These are phyloP conservation scores for Cyprinodon variegatus DNA, from an alignment of 2,113 vertebrate genomes.

Conservation along the genomic window DNA sequence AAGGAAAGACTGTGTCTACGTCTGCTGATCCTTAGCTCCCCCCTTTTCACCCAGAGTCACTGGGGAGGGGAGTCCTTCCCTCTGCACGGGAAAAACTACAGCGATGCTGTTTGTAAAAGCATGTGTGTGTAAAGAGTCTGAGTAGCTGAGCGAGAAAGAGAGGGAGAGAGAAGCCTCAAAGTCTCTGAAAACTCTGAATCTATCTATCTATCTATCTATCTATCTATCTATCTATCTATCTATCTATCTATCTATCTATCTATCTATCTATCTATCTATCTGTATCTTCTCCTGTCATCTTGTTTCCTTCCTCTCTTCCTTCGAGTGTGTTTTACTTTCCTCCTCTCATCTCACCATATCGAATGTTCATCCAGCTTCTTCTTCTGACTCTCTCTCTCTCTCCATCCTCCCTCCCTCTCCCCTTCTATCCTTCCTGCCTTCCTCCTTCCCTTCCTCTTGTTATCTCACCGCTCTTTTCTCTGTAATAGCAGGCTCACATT, in stretches of 20 bases:
- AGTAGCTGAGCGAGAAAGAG: conserved; percentile 9
- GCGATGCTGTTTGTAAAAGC: conserved; percentile 39
- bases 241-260: neutral
- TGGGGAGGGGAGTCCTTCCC: conserved; percentile 31
- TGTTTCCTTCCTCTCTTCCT: conserved; percentile 23
- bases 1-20: conserved; percentile 12
- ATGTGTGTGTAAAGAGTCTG: conserved; percentile 34
- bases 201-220: conserved; percentile 27
- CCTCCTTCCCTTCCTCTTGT: conserved; percentile 19
- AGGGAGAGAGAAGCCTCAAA: conserved; percentile 8
- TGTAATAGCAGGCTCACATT: conserved; percentile 72
- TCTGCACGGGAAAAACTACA: conserved; percentile 28
- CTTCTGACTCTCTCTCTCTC: conserved; percentile 44
- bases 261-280: neutral
- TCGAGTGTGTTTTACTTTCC: conserved; percentile 45
- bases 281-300: neutral
- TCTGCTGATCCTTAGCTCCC: conserved; percentile 30
- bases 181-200: conserved; percentile 46
- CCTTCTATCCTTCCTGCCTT: conserved; percentile 21
- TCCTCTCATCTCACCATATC: conserved; percentile 51
- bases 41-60: conserved; percentile 39
- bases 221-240: conserved; percentile 2
- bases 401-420: conserved; percentile 17
- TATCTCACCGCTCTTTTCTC: conserved; percentile 37
- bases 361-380: conserved; percentile 58